Evolutionary conservation across 2,888 invertebrate species (phyloP), one percentile per base, ranked within the genome.

Genomic region (Hydropsyche betteni): DNA sequence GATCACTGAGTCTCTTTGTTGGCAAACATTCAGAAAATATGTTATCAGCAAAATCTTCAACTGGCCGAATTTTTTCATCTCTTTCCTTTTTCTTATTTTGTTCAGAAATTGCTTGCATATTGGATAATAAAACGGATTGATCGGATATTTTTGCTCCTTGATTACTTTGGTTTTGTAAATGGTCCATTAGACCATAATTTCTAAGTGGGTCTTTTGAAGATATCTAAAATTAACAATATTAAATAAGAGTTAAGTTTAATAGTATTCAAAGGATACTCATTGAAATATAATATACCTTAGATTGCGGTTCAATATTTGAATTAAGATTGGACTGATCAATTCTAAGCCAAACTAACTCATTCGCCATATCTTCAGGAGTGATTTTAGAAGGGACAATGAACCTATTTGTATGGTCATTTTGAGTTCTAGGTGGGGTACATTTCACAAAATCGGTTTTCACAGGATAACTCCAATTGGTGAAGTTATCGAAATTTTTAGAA

Each of bases 261-360:
- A 33, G 5, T 24, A 16, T 61, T 24, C 16, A 24, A 6, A 24
- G 33, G 33, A 16, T 6, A 0, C 33, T 2, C 4, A 16, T 12
- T 51, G 4, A 8, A 24, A 33, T 33, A 16, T 24, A 61, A 61
- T 33, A 24, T 61, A 61, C 61, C 14, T 61, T 61, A 16, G 16
- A 61, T 14, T 10, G 10, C 16, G 10, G 4, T 50, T 74, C 74
- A 55, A 8, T 61, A 53, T 68, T 68, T 16, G 68, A 68, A n/a
- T 14, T 50, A 12, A 87, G 83, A 80, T 86, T 85, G 80, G 85
- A 86, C 80, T 86, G 84, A 81, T 88, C 88, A 80, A 87, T 83
- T 81, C 85, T 82, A 0, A 88, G 82, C 86, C 87, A 87, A n/a
- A 86, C 82, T 79, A 86, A 82, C 79, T 88, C 88, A 74, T 87